These are phyloP conservation scores for Bubo bubo DNA, from an alignment of 2,113 vertebrate species.

Conservation along the genomic window DNA sequence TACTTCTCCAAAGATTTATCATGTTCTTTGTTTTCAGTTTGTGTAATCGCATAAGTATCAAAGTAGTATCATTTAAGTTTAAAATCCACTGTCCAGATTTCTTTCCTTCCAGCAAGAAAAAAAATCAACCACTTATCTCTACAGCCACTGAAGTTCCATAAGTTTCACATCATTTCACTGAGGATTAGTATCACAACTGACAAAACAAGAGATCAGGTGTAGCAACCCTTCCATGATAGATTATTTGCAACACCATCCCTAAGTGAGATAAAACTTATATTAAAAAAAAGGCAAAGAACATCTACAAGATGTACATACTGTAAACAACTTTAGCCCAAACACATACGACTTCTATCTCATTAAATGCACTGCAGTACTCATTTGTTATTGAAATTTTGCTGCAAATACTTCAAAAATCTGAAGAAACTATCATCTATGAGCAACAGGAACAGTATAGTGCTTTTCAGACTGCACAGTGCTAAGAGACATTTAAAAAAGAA, in stretches of 20 bases:
- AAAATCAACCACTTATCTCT: background rate
- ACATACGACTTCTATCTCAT: background rate
- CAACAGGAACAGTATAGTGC: background rate
- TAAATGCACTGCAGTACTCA: background rate
- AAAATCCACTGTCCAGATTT: background rate
- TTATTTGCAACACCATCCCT: background rate
- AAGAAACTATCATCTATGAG: background rate
- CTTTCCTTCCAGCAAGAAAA: background rate
- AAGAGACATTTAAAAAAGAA: background rate
- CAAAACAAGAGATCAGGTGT: background rate
- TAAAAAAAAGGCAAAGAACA: background rate
- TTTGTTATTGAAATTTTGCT: background rate
- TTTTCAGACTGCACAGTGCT: background rate
- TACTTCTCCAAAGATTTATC: background rate
- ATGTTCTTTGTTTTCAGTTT: background rate
- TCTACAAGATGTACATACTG: background rate
- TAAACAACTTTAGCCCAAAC: background rate
- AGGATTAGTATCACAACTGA: background rate
- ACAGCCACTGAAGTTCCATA: fast-evolving
- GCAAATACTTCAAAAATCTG: background rate
- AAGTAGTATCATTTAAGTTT: background rate
- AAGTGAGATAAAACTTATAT: background rate
- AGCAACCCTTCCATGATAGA: background rate
- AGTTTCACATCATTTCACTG: background rate
- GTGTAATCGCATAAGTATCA: background rate